These are phyloP conservation scores for Saccopteryx bilineata DNA, from an alignment of 2,113 vertebrate species.

Conservation along the genomic window DNA sequence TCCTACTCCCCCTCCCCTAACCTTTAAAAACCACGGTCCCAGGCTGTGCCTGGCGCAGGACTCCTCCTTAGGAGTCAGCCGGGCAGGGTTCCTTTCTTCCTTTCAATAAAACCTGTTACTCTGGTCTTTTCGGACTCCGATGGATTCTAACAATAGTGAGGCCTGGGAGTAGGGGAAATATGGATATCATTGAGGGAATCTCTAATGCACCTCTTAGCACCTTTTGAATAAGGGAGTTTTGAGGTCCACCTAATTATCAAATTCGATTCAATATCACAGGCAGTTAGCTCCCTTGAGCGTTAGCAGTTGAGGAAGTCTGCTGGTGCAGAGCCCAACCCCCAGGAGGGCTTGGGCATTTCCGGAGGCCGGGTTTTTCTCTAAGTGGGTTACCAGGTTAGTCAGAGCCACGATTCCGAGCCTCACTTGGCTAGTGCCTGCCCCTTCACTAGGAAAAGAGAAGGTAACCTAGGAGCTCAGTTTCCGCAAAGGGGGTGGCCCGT, in stretches of 20 bases:
- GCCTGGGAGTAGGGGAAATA: not conserved
- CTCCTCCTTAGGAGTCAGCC: too few relatives aligned
- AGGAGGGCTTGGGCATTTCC: not conserved
- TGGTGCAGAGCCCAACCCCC: not conserved
- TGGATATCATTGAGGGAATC: not conserved
- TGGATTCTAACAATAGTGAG: not conserved
- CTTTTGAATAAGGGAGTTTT: not conserved
- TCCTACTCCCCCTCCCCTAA: too few relatives aligned
- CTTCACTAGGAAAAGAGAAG: not conserved
- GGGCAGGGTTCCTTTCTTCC: too few relatives aligned
- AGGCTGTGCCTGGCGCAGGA: too few relatives aligned
- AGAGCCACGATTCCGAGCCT: not conserved
- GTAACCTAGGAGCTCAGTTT: fast-evolving
- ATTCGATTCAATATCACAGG: not conserved
- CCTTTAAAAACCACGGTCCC: too few relatives aligned
- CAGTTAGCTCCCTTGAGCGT: not conserved
- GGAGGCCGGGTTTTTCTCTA: not conserved
- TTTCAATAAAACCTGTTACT: too few relatives aligned
- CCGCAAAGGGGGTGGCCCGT: fast-evolving
- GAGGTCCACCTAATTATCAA: constrained; percentile 4
- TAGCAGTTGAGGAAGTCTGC: not conserved
- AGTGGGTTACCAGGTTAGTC: not conserved
- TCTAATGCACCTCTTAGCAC: not conserved
- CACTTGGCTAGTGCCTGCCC: not conserved
- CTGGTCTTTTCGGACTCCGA: too few relatives aligned